Conservation (phyloP, 2,113 vertebrate species). For the Catagonus wagneri region DNA sequence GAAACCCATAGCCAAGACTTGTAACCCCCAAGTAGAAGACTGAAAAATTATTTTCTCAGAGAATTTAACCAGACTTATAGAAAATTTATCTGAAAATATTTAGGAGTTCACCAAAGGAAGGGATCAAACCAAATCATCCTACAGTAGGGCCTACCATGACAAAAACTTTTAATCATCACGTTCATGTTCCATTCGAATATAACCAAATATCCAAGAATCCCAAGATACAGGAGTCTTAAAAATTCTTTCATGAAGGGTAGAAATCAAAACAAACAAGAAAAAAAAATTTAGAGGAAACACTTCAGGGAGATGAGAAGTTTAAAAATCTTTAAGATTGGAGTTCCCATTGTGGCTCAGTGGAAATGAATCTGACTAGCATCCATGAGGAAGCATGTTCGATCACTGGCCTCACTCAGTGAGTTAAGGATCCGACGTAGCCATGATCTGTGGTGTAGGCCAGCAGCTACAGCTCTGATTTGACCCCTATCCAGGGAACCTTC, state of each 20-base stretch:
- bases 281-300: not conserved
- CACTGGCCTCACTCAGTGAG: too few species aligned
- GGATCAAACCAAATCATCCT: not conserved
- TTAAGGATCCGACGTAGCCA: too few species aligned
- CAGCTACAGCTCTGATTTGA: too few species aligned
- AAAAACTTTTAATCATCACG: not conserved
- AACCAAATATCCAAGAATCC: slow-evolving; percentile 24
- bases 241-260: not conserved
- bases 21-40: not conserved
- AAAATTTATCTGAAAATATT: slow-evolving; percentile 22
- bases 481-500: too few species aligned
- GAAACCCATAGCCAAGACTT: not conserved
- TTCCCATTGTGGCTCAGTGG: too few species aligned
- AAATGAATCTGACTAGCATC: too few species aligned
- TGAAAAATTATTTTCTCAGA: slow-evolving; percentile 24
- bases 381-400: too few species aligned
- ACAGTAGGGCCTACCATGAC: not conserved
- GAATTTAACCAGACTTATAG: not conserved
- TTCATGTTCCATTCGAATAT: not conserved
- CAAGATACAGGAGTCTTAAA: not conserved
- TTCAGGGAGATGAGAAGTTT: not conserved
- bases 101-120: not conserved
- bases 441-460: too few species aligned
- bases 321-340: not conserved
- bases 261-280: not conserved